Percentiles rank a stretch among this genome's conserved stretches.
phyloP scores from a whole-genome alignment of 1,140 invertebrate genomes.

The Trissolcus basalis region DNA sequence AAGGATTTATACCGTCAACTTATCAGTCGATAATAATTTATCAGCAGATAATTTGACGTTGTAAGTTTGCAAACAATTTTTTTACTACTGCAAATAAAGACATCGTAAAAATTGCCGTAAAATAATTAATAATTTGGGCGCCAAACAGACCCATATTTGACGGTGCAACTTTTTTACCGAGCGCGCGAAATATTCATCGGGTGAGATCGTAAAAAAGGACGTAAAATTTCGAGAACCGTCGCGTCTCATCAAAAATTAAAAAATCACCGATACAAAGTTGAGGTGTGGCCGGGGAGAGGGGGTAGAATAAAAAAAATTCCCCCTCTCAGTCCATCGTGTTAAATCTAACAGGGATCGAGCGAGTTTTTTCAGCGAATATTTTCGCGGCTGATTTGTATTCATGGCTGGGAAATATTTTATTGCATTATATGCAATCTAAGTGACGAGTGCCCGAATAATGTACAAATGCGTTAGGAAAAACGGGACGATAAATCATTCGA shows the following conservation, averaged over 20 bases:
- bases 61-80: no score
- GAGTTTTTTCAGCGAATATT: conserved; percentile 14
- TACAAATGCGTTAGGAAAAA: conserved; percentile 31
- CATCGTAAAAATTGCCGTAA: no score
- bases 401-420: conserved; percentile 35
- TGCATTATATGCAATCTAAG: conserved; percentile 43
- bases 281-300: neutral
- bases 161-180: conserved; percentile 1
- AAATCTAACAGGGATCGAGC: neutral
- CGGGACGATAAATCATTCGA: conserved; percentile 36
- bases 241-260: conserved; percentile 27
- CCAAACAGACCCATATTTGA: no score
- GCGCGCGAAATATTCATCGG: conserved; percentile 18
- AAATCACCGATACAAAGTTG: conserved; percentile 18
- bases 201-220: conserved; percentile 19
- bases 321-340: neutral
- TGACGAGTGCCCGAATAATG: conserved; percentile 35
- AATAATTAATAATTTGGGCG: conserved; percentile 3
- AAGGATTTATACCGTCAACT: neutral
- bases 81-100: no score
- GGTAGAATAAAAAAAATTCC: conserved; percentile 23
- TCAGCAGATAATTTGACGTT: no score
- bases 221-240: conserved; percentile 24
- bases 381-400: conserved; percentile 32
- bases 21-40: neutral